Evolutionary conservation across 1,140 invertebrate species (phyloP), one percentile per base, ranked within the genome.

Genomic region (Druon quercuslanigerum): DNA sequence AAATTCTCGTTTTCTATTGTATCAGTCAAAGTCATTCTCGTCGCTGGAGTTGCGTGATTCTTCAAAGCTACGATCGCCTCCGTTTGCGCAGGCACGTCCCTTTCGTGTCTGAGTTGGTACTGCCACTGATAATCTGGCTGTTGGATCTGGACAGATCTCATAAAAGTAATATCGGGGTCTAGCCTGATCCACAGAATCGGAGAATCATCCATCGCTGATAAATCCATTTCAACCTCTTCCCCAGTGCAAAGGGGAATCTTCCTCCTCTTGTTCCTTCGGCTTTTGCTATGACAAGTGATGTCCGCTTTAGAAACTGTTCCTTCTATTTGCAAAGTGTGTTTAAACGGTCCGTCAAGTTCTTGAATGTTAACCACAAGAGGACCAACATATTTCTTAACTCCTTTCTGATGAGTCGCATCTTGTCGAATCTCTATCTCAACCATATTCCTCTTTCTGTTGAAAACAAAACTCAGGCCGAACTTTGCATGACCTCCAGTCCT

Each of bases 121-220:
- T 99, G 98, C 98, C 98, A 99, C 87, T 99, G 98, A 92, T 98
- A 99, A 92, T 99, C 98, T 0, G 98, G 98, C 90, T 99, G 99
- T 82, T 98, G 96, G 82, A 99, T 97, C 74, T 96, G 94, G 2
- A 98, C 95, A 75, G 96, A 94, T 4, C 99, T 93, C 71, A 99
- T 92, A 2, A 99, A 91, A 1, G 97, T 97, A 96, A 99, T 98
- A 84, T 99, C 98, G 1, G 99, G 98, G 92, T 99, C 99, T 16
- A 99, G 91, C 33, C 98, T 93, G 77, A 99, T 97, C 99, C 99
- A 99, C 50, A 99, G 92, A n/a, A 99, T 97, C 9, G 99, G 99
- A 0, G 98, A 99, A 91, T 99, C 99, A 88, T 99, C 98, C 97
- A 99, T 99, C 79, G 96, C 96, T 82, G 95, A 96, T 1, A 99